Percentiles rank a stretch among this genome's conserved stretches.
These are phyloP conservation scores for Saturnia pavonia DNA, from an alignment of 2,888 invertebrate species.

Conservation along the genomic window DNA sequence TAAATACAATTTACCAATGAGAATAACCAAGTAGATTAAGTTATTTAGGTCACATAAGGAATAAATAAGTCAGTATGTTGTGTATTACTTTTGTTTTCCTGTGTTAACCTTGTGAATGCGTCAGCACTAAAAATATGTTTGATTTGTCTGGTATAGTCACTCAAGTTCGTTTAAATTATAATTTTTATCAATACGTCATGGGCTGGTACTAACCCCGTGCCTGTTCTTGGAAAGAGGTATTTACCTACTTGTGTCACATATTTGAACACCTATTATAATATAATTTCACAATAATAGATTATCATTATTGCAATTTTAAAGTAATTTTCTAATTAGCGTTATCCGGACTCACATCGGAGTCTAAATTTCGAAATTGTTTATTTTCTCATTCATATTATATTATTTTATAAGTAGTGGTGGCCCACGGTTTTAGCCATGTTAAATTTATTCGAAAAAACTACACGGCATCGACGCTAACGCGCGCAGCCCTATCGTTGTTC, in stretches of 20 bases:
- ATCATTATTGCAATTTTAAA: too few species aligned
- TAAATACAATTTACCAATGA: background rate
- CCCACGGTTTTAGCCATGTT: too few species aligned
- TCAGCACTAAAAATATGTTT: background rate
- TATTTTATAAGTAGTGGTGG: too few species aligned
- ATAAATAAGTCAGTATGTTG: background rate
- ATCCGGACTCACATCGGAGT: too few species aligned
- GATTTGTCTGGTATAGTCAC: background rate
- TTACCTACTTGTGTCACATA: background rate
- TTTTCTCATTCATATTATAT: too few species aligned
- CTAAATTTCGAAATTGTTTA: too few species aligned
- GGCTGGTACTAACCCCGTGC: background rate
- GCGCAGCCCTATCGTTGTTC: too few species aligned
- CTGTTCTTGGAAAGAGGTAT: background rate
- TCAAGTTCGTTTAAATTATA: background rate
- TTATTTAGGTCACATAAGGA: background rate
- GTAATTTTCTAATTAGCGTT: too few species aligned
- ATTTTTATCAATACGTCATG: background rate
- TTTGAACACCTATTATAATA: background rate
- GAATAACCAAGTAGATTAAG: background rate
- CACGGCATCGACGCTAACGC: too few species aligned
- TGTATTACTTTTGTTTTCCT: background rate
- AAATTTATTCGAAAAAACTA: too few species aligned
- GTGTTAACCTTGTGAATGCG: background rate
- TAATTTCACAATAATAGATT: background rate